Base-by-base conservation (phyloP, 1,140 invertebrate genomes). In the Littorina saxatilis region DNA sequence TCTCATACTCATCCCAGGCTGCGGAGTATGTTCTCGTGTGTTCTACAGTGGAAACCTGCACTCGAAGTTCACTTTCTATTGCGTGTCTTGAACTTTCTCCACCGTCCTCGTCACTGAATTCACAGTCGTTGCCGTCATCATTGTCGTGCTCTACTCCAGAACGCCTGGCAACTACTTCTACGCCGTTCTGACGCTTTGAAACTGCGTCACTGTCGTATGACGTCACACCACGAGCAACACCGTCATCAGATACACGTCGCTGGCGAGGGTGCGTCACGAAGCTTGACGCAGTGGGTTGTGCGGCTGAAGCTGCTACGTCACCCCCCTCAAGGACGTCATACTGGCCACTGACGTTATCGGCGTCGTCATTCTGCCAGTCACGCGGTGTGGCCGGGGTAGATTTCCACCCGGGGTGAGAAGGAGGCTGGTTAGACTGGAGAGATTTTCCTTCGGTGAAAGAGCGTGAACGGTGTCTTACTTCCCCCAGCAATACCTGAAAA, bases 1-100 rank as follows among this genome's bases (percentile, higher is more conserved):
- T 43, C 7, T 73, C 70, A 43, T 73, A 47, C n/a, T 73, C 70
- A 9, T 73, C 70, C 70, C 70, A 73, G 27, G 70, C 70, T 13
- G n/a, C 40, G 2, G 70, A n/a, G 70, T 73, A 73, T 1, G 70
- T 50, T 50, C 70, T n/a, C 27, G 40, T 73, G 70, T 52, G 70
- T 5, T 50, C 37, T 29, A 37, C 40, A 13, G 39, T 11, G 66
- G 32, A 7, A 20, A 63, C 61, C 13, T 32, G 27, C 29, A 35
- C 61, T 66, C 29, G 61, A 7, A 9, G 43, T 17, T 5, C 43
- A 5, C 43, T 17, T 17, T 5, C 61, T 35, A 27, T 66, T 9
- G 29, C 27, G 27, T 32, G 20, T 9, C 27, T 17, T 35, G 61
- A 32, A 32, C 29, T 32, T 3, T 32, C 5, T 0, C 7, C 61